phyloP scores from a whole-genome alignment of 1,140 invertebrate species.

The Euwallacea similis region DNA sequence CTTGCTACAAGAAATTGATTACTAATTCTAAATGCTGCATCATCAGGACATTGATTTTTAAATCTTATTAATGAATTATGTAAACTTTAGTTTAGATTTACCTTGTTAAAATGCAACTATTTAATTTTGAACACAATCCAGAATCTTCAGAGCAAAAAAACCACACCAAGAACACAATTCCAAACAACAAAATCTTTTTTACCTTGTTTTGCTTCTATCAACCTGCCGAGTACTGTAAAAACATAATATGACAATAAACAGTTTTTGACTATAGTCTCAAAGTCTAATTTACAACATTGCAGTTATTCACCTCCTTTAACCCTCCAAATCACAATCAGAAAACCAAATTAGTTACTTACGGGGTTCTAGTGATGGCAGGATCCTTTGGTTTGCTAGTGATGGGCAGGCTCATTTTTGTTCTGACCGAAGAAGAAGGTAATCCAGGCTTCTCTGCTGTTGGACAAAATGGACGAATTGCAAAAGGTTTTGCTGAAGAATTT shows the following conservation, averaged over 20 bases:
- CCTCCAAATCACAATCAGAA: neutral
- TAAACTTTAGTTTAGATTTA: no score
- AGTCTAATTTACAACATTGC: no score
- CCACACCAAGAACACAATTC: constrained; percentile 21
- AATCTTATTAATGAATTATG: no score
- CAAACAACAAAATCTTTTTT: constrained; percentile 35
- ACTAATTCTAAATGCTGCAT: no score
- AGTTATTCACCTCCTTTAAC: no score
- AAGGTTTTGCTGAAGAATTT: constrained; percentile 23
- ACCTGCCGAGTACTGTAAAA: constrained; percentile 43
- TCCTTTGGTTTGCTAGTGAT: constrained; percentile 44
- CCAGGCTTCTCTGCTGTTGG: constrained; percentile 36
- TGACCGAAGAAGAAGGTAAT: constrained; percentile 31
- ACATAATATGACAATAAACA: constrained; percentile 9
- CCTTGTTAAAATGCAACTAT: no score
- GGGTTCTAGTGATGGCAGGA: constrained; percentile 42
- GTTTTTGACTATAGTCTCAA: neutral
- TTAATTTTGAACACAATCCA: no score
- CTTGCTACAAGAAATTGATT: no score
- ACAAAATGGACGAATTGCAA: constrained; percentile 41
- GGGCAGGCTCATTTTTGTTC: constrained; percentile 49
- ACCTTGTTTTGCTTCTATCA: constrained; percentile 44
- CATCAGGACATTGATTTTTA: no score
- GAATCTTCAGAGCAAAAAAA: no score
- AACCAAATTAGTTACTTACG: constrained; percentile 36